Evolutionary conservation across 2,888 invertebrate genomes (phyloP).

Genomic region (Morpho deidamia): DNA sequence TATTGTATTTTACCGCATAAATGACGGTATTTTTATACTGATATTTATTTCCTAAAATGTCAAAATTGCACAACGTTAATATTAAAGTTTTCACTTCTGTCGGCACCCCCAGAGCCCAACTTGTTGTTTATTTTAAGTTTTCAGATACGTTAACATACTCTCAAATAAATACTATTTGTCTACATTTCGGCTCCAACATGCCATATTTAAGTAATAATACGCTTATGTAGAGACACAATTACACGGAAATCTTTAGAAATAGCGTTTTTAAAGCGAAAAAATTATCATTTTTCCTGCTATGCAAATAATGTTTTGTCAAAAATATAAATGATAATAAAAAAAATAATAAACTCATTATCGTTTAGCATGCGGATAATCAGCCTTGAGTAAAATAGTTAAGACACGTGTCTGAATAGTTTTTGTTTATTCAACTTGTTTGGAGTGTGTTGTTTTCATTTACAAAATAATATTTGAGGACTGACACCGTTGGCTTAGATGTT

Average conservation of each 20-base stretch:
- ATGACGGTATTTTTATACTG: too few species aligned
- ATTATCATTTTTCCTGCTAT: background rate
- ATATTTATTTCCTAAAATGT: too few species aligned
- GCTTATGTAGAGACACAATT: background rate
- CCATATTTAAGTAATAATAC: background rate
- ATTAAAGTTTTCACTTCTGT: too few species aligned
- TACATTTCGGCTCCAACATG: too few species aligned
- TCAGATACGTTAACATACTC: too few species aligned
- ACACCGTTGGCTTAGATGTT: too few species aligned
- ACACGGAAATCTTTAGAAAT: conserved; percentile 1
- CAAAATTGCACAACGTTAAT: too few species aligned
- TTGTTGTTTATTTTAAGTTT: too few species aligned
- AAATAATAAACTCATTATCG: conserved; percentile 4
- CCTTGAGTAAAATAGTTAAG: conserved; percentile 15
- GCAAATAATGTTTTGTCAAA: background rate
- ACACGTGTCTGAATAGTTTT: conserved; percentile 11
- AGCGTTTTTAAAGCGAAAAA: background rate
- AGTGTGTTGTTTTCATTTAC: conserved; percentile 4
- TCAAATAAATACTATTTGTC: too few species aligned
- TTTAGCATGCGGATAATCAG: conserved; percentile 8
- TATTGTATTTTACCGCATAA: too few species aligned
- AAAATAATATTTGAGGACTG: conserved; percentile 2
- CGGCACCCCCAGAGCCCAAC: too few species aligned
- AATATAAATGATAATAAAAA: conserved; percentile 5
- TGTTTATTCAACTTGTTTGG: conserved; percentile 8